phyloP scores from a whole-genome alignment of 1,140 invertebrate genomes.

The Vanessa tameamea region DNA sequence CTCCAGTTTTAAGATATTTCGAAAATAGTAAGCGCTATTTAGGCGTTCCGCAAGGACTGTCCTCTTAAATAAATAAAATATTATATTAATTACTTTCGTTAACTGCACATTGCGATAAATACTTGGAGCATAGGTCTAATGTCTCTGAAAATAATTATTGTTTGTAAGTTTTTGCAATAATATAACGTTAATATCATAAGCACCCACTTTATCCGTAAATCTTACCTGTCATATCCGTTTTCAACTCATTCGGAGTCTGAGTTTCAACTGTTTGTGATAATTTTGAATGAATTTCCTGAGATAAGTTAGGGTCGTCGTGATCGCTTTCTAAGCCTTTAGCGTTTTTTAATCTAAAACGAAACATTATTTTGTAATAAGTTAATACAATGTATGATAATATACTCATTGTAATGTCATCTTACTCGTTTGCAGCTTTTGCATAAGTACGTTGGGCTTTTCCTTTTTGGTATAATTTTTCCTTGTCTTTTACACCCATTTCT shows the following conservation, averaged over 20 bases:
- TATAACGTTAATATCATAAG: background rate
- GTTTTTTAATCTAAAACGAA: slow-evolving; percentile 50
- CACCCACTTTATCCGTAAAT: too few relatives aligned
- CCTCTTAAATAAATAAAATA: too few relatives aligned
- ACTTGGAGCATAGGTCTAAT: slow-evolving; percentile 59
- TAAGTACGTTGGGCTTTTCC: slow-evolving; percentile 49
- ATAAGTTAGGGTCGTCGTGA: slow-evolving; percentile 64
- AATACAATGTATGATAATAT: background rate
- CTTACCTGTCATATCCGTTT: slow-evolving; percentile 58
- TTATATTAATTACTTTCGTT: slow-evolving; percentile 56
- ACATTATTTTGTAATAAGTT: background rate
- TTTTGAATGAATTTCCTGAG: slow-evolving; percentile 54
- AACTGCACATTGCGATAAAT: slow-evolving; percentile 58
- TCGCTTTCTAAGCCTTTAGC: slow-evolving; percentile 57
- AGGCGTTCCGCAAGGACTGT: too few relatives aligned
- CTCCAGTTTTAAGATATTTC: too few relatives aligned
- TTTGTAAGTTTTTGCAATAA: slow-evolving; percentile 1
- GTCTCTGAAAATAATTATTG: slow-evolving; percentile 53
- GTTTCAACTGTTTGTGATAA: slow-evolving; percentile 47
- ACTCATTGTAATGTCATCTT: slow-evolving; percentile 20
- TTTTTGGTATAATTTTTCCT: slow-evolving; percentile 52
- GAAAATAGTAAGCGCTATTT: too few relatives aligned
- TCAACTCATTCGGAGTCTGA: slow-evolving; percentile 49
- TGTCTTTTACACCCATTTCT: slow-evolving; percentile 52
- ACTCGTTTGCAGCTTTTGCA: slow-evolving; percentile 56